A percentile compares a stretch with the other conserved stretches of the same genome.
Evolutionary conservation across 23 tunicate species (phyloP).

Genomic region (Diplosoma virens): DNA sequence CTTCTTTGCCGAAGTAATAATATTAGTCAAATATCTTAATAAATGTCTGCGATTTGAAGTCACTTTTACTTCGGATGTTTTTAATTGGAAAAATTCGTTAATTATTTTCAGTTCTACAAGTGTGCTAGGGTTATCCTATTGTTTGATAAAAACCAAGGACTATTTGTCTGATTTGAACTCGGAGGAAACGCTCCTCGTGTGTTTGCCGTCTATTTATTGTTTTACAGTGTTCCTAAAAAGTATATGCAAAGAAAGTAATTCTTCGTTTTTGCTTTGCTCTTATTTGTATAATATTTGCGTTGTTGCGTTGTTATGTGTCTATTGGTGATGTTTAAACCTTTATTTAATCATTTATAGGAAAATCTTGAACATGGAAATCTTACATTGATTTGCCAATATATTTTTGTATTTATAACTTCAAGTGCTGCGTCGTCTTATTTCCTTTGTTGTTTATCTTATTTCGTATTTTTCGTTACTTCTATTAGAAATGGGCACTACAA

Average conservation of each 20-base stretch:
- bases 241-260: not conserved
- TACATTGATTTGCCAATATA: too few relatives aligned
- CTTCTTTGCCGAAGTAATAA: not conserved
- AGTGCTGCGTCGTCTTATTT: too few relatives aligned
- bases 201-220: not conserved
- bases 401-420: too few relatives aligned
- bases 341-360: too few relatives aligned
- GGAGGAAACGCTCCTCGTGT: not conserved
- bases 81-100: not conserved
- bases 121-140: not conserved
- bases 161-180: not conserved
- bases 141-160: not conserved
- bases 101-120: not conserved
- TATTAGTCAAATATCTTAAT: not conserved
- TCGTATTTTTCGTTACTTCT: too few relatives aligned
- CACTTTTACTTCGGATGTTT: not conserved
- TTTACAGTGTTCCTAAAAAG: not conserved
- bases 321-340: too few relatives aligned
- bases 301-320: not conserved
- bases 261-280: not conserved
- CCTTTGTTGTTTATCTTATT: too few relatives aligned
- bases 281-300: not conserved
- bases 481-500: too few relatives aligned
- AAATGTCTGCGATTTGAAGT: slow-evolving; percentile 1
- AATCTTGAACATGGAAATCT: too few relatives aligned